A percentile compares a stretch with the other conserved stretches of the same genome.
phyloP scores from a whole-genome alignment of 2,888 invertebrate genomes.

The Oxytorus armatus region DNA sequence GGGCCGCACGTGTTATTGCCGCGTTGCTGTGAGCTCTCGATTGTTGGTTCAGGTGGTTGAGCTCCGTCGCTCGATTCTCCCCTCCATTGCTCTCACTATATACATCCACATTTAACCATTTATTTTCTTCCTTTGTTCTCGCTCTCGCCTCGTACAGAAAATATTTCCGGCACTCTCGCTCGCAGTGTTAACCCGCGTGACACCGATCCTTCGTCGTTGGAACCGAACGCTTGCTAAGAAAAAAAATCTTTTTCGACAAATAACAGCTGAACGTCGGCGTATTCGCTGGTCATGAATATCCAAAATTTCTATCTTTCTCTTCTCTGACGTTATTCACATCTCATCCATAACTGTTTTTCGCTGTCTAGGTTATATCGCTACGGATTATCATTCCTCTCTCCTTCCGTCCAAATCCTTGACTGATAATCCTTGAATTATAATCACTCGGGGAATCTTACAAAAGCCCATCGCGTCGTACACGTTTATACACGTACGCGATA shows the following conservation, averaged over 20 bases:
- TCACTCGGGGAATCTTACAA: conserved; percentile 55
- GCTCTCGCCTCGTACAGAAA: conserved; percentile 15
- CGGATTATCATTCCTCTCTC: conserved; percentile 35
- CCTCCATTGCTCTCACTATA: neutral
- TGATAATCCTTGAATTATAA: conserved; percentile 61
- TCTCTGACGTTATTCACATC: neutral
- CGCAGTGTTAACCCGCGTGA: neutral
- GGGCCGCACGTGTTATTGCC: neutral
- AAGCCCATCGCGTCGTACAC: conserved; percentile 17
- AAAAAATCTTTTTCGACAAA: neutral
- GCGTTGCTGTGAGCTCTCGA: neutral
- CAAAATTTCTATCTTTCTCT: neutral
- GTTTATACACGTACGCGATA: neutral
- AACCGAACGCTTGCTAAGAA: too few relatives aligned
- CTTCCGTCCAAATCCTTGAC: conserved; percentile 55
- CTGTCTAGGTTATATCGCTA: conserved; percentile 5
- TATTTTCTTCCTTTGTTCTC: conserved; percentile 33
- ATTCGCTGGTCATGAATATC: neutral
- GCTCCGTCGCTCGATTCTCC: conserved; percentile 5
- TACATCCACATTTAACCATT: neutral
- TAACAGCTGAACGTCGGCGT: neutral
- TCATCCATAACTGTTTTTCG: neutral
- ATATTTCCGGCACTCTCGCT: conserved; percentile 23
- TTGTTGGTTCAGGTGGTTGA: conserved; percentile 72
- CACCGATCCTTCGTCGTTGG: neutral